phyloP scores from a whole-genome alignment of 2,113 vertebrate species.

The Notarius quadriscutis region DNA sequence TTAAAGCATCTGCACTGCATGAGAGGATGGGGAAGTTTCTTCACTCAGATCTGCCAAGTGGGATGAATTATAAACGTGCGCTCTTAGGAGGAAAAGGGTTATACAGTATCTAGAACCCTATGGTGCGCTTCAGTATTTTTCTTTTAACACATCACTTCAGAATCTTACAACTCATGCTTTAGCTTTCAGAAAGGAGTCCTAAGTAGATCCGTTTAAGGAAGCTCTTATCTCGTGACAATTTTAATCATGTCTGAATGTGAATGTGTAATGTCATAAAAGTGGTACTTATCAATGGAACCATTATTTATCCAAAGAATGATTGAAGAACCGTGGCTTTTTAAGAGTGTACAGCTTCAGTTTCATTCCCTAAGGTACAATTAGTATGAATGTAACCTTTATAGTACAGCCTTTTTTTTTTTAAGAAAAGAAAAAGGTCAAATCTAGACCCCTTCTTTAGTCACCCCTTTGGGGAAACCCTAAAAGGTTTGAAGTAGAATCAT shows the following conservation, averaged over 20 bases:
- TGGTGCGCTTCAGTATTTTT: background rate
- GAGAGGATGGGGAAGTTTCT: background rate
- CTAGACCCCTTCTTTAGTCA: background rate
- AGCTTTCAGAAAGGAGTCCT: background rate
- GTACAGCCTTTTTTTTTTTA: background rate
- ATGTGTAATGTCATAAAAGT: background rate
- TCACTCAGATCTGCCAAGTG: background rate
- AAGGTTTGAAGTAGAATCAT: background rate
- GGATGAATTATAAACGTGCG: background rate
- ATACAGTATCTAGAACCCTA: background rate
- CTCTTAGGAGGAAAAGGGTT: background rate
- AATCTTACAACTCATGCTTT: background rate
- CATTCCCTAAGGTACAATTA: background rate
- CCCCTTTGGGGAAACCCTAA: background rate
- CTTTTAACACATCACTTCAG: background rate
- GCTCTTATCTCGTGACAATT: no score
- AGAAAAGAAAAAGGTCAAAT: background rate
- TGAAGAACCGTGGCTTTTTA: background rate
- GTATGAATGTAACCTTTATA: background rate
- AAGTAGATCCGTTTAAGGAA: background rate
- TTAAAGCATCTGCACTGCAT: constrained; percentile 1
- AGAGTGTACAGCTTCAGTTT: background rate
- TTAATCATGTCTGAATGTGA: background rate
- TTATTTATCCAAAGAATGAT: background rate
- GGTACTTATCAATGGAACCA: background rate